Conservation (phyloP, 2,113 vertebrate genomes). For the Pavo muticus region DNA sequence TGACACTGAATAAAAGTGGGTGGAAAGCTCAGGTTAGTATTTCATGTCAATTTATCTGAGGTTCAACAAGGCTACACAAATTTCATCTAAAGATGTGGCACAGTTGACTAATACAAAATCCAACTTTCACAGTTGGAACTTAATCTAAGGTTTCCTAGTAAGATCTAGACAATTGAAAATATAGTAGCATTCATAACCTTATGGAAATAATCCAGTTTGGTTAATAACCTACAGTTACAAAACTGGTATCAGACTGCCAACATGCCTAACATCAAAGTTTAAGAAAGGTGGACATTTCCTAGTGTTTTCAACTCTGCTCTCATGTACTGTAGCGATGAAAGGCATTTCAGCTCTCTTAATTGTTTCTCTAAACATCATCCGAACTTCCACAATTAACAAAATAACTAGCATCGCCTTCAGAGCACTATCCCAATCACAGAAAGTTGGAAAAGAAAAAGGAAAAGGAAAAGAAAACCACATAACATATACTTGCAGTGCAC, state of each 20-base stretch:
- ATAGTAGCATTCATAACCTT: constrained; percentile 4
- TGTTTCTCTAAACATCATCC: constrained; percentile 31
- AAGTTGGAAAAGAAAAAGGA: not conserved
- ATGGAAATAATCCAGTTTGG: not conserved
- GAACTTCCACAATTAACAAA: constrained; percentile 5
- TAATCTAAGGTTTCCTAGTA: not conserved
- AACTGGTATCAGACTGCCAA: not conserved
- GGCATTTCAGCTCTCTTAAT: not conserved
- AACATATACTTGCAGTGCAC: not conserved
- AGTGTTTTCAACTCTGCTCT: not conserved
- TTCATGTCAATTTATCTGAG: not conserved
- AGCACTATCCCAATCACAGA: not conserved
- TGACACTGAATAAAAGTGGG: not conserved
- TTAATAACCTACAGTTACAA: not conserved
- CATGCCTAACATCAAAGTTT: constrained; percentile 14
- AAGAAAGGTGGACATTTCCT: not conserved
- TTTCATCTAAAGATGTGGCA: not conserved
- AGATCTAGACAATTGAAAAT: constrained; percentile 26
- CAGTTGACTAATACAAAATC: not conserved
- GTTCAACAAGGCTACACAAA: not conserved
- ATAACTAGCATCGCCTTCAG: not conserved
- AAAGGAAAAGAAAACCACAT: not conserved
- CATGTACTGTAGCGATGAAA: constrained; percentile 1
- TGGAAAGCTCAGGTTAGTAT: not conserved
- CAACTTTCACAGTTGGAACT: not conserved